Evolutionary conservation across 1,140 invertebrate genomes (phyloP).

Genomic region (Tribolium madens): DNA sequence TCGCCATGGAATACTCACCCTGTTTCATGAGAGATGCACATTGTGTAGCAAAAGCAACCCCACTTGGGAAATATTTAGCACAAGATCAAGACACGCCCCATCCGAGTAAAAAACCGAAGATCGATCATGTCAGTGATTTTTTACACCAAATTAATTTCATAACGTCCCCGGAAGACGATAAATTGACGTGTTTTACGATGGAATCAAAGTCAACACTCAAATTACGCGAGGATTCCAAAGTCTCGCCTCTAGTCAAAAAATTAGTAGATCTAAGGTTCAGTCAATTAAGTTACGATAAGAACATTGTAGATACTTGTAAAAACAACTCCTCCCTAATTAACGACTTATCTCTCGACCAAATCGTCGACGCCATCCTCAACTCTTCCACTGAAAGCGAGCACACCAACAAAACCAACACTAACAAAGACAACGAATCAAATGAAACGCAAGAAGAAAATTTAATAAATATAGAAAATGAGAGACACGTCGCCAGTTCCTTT

Average conservation of each 20-base stretch:
- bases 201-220: background rate
- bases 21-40: conserved; percentile 51
- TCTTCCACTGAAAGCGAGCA: conserved; percentile 44
- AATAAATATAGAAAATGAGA: conserved; percentile 51
- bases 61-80: conserved; percentile 15
- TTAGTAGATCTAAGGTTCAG: conserved; percentile 61
- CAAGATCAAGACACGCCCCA: conserved; percentile 43
- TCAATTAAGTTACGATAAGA: conserved; percentile 37
- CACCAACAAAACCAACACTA: conserved; percentile 45
- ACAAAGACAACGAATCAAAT: conserved; percentile 60
- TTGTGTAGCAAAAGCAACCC: conserved; percentile 42
- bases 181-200: conserved; percentile 29
- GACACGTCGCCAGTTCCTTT: background rate
- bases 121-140: conserved; percentile 68
- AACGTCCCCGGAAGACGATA: conserved; percentile 67
- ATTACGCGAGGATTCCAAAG: conserved; percentile 46
- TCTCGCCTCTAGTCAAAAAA: conserved; percentile 63
- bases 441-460: conserved; percentile 59
- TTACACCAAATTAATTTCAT: conserved; percentile 69
- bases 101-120: conserved; percentile 58
- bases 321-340: conserved; percentile 62
- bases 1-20: conserved; percentile 57
- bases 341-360: conserved; percentile 63
- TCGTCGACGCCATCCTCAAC: conserved; percentile 63
- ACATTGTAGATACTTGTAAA: background rate